These are phyloP conservation scores for Sylvicola fuscatus DNA, from an alignment of 2,888 invertebrate genomes.

Conservation along the genomic window DNA sequence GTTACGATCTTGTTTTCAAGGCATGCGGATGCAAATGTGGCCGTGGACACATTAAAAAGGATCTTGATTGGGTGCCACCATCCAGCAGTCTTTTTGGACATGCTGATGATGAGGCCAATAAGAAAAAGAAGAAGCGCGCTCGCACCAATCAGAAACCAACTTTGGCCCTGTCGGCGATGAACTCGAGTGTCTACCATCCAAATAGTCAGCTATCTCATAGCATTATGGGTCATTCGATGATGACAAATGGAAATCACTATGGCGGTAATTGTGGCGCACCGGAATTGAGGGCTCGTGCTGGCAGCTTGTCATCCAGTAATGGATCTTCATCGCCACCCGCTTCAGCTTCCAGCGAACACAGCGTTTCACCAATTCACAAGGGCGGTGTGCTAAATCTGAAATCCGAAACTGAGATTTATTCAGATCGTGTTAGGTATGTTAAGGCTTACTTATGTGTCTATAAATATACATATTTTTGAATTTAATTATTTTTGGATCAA, in stretches of 20 bases:
- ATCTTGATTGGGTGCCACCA: constrained; percentile 76
- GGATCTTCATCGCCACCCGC: constrained; percentile 65
- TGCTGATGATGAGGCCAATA: constrained; percentile 30
- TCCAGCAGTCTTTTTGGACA: constrained; percentile 29
- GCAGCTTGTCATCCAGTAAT: constrained; percentile 54
- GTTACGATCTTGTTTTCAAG: constrained; percentile 88
- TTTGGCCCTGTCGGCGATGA: constrained; percentile 29
- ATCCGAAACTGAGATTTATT: constrained; percentile 55
- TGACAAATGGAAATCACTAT: background rate
- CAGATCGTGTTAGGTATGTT: constrained; percentile 61
- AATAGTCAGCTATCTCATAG: constrained; percentile 13
- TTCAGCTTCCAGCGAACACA: constrained; percentile 54
- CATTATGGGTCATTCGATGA: constrained; percentile 6
- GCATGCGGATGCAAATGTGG: constrained; percentile 89
- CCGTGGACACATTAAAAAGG: constrained; percentile 82
- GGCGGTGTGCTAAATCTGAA: constrained; percentile 33
- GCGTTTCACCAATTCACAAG: constrained; percentile 47
- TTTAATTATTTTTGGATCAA: too few relatives aligned
- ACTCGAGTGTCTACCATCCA: constrained; percentile 19
- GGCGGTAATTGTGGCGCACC: too few relatives aligned
- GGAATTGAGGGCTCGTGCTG: constrained; percentile 42
- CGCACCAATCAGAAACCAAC: constrained; percentile 40
- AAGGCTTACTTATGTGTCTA: too few relatives aligned
- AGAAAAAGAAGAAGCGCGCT: constrained; percentile 47
- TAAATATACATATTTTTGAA: too few relatives aligned